These are phyloP conservation scores for Pomacea canaliculata DNA, from an alignment of 2,888 invertebrate species.

Conservation along the genomic window DNA sequence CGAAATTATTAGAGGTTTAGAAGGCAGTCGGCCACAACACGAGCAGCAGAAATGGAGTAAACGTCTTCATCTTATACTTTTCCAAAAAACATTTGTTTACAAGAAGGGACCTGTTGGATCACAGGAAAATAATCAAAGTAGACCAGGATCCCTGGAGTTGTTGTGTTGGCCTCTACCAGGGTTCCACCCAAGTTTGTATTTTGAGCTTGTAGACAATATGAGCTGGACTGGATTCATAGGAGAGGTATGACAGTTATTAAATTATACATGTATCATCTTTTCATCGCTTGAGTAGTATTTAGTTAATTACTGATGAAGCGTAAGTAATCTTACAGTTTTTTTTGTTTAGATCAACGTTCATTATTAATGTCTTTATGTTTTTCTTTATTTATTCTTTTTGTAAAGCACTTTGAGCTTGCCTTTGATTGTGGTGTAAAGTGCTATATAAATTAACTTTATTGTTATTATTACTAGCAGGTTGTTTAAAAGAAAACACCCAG, in stretches of 20 bases:
- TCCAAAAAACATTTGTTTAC: conserved; percentile 14
- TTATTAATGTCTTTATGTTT: too few species aligned
- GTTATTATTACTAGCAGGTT: too few species aligned
- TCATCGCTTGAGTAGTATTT: too few species aligned
- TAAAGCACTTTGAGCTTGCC: too few species aligned
- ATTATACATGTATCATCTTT: too few species aligned
- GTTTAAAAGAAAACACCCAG: too few species aligned
- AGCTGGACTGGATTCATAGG: conserved; percentile 10
- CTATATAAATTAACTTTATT: too few species aligned
- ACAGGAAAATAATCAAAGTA: neutral
- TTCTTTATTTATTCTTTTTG: too few species aligned
- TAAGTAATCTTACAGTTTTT: too few species aligned
- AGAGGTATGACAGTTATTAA: conserved; percentile 4
- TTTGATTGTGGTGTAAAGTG: too few species aligned
- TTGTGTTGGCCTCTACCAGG: conserved; percentile 11
- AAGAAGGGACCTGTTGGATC: neutral
- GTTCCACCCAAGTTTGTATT: conserved; percentile 16
- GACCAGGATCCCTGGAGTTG: neutral
- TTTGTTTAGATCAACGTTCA: too few species aligned
- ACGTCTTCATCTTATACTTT: conserved; percentile 10
- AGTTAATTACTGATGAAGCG: too few species aligned
- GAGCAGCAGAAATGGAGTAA: conserved; percentile 6
- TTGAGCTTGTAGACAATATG: conserved; percentile 17
- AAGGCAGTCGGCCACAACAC: neutral
- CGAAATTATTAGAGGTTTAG: conserved; percentile 6